Conservation (phyloP, 1,140 invertebrate species). For the Ostrea denselamellosa region DNA sequence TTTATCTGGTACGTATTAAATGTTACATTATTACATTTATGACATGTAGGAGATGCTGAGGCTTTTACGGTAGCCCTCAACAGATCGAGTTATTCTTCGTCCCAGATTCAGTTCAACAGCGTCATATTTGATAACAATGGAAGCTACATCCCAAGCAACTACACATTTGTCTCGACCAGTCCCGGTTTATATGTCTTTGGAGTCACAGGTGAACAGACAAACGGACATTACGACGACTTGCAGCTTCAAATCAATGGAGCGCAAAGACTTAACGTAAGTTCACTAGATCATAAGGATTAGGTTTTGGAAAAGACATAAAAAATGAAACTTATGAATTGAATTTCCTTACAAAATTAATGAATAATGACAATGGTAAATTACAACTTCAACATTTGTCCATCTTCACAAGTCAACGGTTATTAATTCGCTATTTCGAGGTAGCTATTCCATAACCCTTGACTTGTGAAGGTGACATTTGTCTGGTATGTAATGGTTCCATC, state of each 20-base stretch:
- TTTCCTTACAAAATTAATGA: too few relatives aligned
- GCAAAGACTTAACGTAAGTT: background rate
- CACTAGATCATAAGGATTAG: background rate
- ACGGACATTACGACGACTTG: background rate
- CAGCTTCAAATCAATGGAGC: background rate
- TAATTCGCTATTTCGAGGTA: too few relatives aligned
- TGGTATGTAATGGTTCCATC: too few relatives aligned
- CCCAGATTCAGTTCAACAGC: background rate
- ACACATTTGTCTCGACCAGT: background rate
- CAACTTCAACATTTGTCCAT: too few relatives aligned
- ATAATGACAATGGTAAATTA: too few relatives aligned
- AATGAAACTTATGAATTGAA: too few relatives aligned
- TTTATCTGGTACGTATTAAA: too few relatives aligned
- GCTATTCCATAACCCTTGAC: too few relatives aligned
- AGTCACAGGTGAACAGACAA: background rate
- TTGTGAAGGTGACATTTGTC: too few relatives aligned
- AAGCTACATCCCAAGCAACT: background rate
- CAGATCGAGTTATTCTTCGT: background rate
- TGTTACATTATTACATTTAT: background rate
- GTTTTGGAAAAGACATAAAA: background rate
- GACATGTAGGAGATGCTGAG: background rate
- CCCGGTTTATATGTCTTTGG: background rate
- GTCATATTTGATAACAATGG: conserved; percentile 3
- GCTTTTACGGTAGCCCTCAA: background rate
- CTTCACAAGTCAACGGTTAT: too few relatives aligned